Evolutionary conservation across 2,888 invertebrate species (phyloP).

Genomic region (Monochamus alternatus): DNA sequence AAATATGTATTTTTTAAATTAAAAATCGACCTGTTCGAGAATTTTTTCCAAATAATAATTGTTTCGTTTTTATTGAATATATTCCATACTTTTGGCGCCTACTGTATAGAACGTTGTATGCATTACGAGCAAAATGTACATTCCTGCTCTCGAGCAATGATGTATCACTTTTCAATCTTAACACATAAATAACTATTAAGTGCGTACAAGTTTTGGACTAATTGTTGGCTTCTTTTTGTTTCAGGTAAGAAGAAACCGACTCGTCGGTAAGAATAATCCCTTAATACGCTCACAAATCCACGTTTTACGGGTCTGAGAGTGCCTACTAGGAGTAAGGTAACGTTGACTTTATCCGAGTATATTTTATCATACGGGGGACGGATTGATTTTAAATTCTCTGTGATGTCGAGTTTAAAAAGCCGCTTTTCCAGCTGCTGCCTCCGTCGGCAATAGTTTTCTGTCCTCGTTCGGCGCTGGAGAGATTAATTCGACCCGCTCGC

Average conservation of each 20-base stretch:
- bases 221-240: background rate
- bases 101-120: no score
- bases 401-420: background rate
- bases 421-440: conserved; percentile 6
- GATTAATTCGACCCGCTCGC: background rate
- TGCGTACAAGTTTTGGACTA: no score
- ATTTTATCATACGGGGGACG: conserved; percentile 2
- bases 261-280: background rate
- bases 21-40: no score
- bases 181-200: background rate
- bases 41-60: no score
- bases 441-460: background rate
- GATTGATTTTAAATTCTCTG: conserved; percentile 4
- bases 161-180: background rate
- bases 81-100: no score
- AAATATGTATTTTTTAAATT: no score
- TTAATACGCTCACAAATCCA: background rate
- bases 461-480: background rate
- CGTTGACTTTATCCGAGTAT: background rate
- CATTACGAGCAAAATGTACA: no score
- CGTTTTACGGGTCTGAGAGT: background rate
- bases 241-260: background rate
- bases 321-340: background rate
- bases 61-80: no score
- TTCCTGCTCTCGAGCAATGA: background rate